phyloP scores from a whole-genome alignment of 2,797 vertebrate species.

The Parotocinclus haroldoi region DNA sequence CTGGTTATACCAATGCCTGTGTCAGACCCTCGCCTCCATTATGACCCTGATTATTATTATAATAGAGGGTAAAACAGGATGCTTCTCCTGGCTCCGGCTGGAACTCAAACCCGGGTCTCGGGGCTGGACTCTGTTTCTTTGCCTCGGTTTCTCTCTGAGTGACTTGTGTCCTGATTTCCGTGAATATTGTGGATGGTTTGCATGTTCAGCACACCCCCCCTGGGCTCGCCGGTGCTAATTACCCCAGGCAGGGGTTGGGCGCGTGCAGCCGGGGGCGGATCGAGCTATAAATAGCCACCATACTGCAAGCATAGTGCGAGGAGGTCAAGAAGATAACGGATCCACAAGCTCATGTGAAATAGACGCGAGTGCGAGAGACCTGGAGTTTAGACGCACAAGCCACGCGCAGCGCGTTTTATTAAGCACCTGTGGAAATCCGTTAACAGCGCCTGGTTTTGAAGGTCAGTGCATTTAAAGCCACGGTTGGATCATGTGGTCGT shows the following conservation, averaged over 20 bases:
- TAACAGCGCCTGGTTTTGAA: not conserved
- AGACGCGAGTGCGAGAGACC: not conserved
- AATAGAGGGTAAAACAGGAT: no score
- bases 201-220: constrained; percentile 58
- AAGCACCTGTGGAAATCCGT: not conserved
- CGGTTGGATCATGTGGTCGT: no score
- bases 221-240: constrained; percentile 69
- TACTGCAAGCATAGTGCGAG: no score
- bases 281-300: constrained; percentile 71
- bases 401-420: constrained; percentile 4
- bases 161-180: constrained; percentile 64
- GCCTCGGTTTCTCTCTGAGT: constrained; percentile 22
- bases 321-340: not conserved
- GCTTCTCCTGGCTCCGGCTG: no score
- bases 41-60: no score
- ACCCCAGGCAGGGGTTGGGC: constrained; percentile 67
- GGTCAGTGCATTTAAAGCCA: no score
- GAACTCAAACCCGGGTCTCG: no score
- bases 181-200: constrained; percentile 63
- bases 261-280: constrained; percentile 72
- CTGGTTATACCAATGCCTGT: no score
- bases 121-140: no score
- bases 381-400: constrained; percentile 5
- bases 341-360: no score
- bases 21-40: no score